Base-by-base conservation (phyloP, 1,140 invertebrate genomes). In the Drosophila arizonae region DNA sequence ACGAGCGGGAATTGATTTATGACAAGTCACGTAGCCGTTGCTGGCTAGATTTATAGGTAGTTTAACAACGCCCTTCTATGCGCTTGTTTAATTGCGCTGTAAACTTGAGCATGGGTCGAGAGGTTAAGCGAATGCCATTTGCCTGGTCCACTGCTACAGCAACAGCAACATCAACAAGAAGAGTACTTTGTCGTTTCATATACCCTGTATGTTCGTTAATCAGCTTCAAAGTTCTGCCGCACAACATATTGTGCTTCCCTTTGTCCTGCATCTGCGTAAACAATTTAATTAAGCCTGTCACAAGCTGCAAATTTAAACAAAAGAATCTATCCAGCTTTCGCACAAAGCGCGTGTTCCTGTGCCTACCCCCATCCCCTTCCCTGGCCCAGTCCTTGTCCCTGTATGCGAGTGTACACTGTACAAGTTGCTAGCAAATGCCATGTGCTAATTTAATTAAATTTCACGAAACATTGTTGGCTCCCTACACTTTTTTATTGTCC, bases 231-330 rank as follows among this genome's bases (percentile, higher is more conserved):
- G 33, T 36, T 36, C 33, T 36, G 33, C 21, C 21, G 21, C 21
- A 24, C 21, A 24, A 24, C 21, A 2, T 8, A 36, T 8, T 36
- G 33, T 30, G 33, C 8, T 39, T 39, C 10, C 36, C 33, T 36
- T 36, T 9, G 6, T 8, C 52, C n/a, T 21, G n/a, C 15, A 17
- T 6, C 15, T 17, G 43, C 8, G 81, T 78, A 86, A 84, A 79
- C 68, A 69, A 88, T 82, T 87, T 87, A 87, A 87, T 87, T 87
- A 87, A 88, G 72, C 79, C 82, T 88, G 79, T 87, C 76, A 87
- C 72, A 66, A 76, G 82, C 70, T 73, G 66, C 46, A 79, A 88
- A 79, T 84, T 82, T 66, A 75, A 88, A 87, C 84, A 88, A 87
- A 85, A 87, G 72, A 67, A 67, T 65, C 54, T 61, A 57, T 41